Percentiles rank a stretch among this genome's conserved stretches.
These are phyloP conservation scores for Monopterus albus DNA, from an alignment of 2,113 vertebrate genomes.

Conservation along the genomic window DNA sequence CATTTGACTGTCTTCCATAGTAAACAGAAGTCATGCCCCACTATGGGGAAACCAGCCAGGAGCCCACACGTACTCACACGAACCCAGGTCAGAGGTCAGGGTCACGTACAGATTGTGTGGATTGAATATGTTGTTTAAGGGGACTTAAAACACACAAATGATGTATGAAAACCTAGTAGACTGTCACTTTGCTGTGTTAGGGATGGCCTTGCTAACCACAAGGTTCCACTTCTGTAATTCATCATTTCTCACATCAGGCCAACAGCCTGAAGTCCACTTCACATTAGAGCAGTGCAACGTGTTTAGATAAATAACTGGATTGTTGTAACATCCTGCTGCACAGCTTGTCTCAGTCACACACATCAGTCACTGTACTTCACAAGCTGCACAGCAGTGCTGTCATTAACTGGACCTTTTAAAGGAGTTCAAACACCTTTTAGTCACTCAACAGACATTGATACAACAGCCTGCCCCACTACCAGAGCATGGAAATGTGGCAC, in stretches of 20 bases:
- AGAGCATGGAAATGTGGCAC: too few species aligned
- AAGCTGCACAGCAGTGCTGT: not conserved
- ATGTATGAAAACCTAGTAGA: not conserved
- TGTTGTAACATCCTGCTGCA: not conserved
- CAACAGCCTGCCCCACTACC: too few species aligned
- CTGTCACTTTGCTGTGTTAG: not conserved
- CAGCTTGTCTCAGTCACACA: not conserved
- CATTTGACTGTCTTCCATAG: not conserved
- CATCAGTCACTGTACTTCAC: not conserved
- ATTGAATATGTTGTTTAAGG: not conserved
- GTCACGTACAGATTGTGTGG: not conserved
- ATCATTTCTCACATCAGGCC: not conserved
- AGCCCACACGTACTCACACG: not conserved
- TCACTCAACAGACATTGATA: not conserved
- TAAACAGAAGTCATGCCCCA: not conserved
- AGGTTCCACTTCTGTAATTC: not conserved
- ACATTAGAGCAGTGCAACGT: not conserved
- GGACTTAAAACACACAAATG: not conserved
- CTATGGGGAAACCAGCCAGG: not conserved
- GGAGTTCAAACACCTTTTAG: not conserved
- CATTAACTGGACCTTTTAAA: too few species aligned
- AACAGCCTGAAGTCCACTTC: slow-evolving; percentile 21
- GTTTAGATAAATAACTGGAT: not conserved
- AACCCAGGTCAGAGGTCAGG: slow-evolving; percentile 1
- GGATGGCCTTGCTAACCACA: not conserved